Evolutionary conservation across 2,888 invertebrate species (phyloP).

Genomic region (Chrysina gloriosa): DNA sequence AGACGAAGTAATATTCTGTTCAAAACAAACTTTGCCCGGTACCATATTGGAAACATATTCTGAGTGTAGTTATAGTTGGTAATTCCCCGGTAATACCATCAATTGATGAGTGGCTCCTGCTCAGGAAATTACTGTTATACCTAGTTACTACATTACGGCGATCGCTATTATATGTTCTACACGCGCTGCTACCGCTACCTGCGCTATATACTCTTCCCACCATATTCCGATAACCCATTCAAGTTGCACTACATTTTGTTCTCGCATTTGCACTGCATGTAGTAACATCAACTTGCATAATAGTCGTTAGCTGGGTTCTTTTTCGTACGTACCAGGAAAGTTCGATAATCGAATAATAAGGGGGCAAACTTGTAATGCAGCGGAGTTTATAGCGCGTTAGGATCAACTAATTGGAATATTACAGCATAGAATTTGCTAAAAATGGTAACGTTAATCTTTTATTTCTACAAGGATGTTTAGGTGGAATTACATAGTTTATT

Average conservation of each 20-base stretch:
- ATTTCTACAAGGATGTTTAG: too few relatives aligned
- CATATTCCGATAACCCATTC: neutral
- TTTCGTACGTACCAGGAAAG: too few relatives aligned
- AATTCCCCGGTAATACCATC: constrained; percentile 12
- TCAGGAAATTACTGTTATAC: constrained; percentile 5
- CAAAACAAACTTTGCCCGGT: constrained; percentile 11
- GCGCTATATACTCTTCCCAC: neutral
- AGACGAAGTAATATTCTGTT: constrained; percentile 20
- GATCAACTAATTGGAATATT: too few relatives aligned
- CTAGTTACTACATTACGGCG: neutral
- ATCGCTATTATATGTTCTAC: neutral
- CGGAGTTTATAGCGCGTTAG: too few relatives aligned
- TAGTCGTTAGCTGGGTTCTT: too few relatives aligned
- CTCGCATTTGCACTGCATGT: neutral
- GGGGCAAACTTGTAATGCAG: too few relatives aligned
- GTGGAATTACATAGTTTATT: too few relatives aligned
- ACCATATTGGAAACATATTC: constrained; percentile 19
- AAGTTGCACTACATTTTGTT: neutral
- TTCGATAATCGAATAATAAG: too few relatives aligned
- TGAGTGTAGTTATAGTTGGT: constrained; percentile 14
- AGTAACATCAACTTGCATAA: neutral
- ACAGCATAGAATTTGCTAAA: too few relatives aligned
- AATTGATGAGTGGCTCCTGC: constrained; percentile 4
- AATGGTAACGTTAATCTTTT: too few relatives aligned
- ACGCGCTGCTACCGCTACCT: neutral